Conservation (phyloP, 1,140 invertebrate genomes). For the Pogonomyrmex californicus region DNA sequence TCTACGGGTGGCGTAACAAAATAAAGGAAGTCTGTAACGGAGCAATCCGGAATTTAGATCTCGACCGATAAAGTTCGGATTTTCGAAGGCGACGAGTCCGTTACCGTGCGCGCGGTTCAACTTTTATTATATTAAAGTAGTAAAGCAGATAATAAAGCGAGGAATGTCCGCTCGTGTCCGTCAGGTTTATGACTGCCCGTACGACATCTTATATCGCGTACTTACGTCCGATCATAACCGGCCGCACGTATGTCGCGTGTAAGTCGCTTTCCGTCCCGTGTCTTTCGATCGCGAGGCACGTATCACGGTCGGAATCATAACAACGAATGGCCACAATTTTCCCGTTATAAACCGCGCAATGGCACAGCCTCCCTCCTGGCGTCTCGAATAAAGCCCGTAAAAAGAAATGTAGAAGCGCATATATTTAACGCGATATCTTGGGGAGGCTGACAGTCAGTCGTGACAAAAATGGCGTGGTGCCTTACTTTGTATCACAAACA, state of each 20-base stretch:
- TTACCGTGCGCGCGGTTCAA: slow-evolving; percentile 62
- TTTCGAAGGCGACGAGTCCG: slow-evolving; percentile 71
- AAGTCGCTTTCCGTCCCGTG: background rate
- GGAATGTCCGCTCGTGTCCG: slow-evolving; percentile 69
- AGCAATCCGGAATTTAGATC: slow-evolving; percentile 50
- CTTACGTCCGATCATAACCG: slow-evolving; percentile 79
- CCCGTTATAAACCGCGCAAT: slow-evolving; percentile 41
- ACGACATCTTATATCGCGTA: slow-evolving; percentile 78
- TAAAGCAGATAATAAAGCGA: slow-evolving; percentile 81
- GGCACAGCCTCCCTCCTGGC: background rate
- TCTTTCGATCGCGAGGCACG: slow-evolving; percentile 54
- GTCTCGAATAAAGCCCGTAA: slow-evolving; percentile 47
- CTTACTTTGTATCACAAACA: background rate
- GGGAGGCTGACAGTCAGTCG: slow-evolving; percentile 8
- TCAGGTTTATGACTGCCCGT: slow-evolving; percentile 75
- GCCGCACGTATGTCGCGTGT: slow-evolving; percentile 55
- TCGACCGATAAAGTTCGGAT: slow-evolving; percentile 68
- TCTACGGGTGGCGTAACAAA: slow-evolving; percentile 10
- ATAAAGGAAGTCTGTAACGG: slow-evolving; percentile 23
- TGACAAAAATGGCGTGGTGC: slow-evolving; percentile 26
- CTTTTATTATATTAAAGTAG: slow-evolving; percentile 80
- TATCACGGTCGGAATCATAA: slow-evolving; percentile 33
- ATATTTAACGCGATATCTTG: slow-evolving; percentile 46
- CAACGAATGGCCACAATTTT: slow-evolving; percentile 33
- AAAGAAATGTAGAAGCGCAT: slow-evolving; percentile 46